These are phyloP conservation scores for Choloepus hoffmanni DNA, from an alignment of 2,113 vertebrate species.

Conservation along the genomic window DNA sequence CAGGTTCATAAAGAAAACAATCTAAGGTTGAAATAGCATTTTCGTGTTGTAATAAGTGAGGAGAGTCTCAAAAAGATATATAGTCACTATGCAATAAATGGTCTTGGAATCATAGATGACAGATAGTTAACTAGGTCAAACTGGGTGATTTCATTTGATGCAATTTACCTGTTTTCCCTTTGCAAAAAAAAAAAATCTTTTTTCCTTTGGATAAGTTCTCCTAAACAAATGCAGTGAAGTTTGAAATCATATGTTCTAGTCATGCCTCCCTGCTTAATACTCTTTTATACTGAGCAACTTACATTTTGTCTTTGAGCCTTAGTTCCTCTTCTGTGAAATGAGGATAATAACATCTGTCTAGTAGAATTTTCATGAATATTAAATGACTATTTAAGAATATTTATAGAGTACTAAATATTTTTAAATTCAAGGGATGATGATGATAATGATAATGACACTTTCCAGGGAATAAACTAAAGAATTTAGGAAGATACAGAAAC, in stretches of 20 bases:
- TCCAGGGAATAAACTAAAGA: background rate
- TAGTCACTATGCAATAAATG: background rate
- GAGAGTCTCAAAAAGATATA: background rate
- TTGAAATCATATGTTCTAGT: background rate
- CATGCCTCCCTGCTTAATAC: background rate
- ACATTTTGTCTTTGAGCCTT: background rate
- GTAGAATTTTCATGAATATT: background rate
- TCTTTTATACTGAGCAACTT: background rate
- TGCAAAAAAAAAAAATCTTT: background rate
- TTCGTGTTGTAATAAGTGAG: slow-evolving; percentile 1
- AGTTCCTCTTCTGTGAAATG: background rate
- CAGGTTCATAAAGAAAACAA: slow-evolving; percentile 56
- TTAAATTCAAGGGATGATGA: background rate
- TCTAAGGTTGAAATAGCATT: slow-evolving; percentile 48
- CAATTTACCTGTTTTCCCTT: background rate
- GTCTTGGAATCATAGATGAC: background rate
- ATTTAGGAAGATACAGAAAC: background rate
- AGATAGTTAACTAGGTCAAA: background rate
- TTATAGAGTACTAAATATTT: background rate
- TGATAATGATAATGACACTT: background rate
- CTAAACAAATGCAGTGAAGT: background rate
- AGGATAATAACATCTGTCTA: background rate
- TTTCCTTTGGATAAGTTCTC: slow-evolving; percentile 43
- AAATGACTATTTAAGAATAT: background rate
- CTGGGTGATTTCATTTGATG: background rate